Evolutionary conservation across 2,113 vertebrate genomes (phyloP).

Genomic region (Cephalopholis sonnerati): DNA sequence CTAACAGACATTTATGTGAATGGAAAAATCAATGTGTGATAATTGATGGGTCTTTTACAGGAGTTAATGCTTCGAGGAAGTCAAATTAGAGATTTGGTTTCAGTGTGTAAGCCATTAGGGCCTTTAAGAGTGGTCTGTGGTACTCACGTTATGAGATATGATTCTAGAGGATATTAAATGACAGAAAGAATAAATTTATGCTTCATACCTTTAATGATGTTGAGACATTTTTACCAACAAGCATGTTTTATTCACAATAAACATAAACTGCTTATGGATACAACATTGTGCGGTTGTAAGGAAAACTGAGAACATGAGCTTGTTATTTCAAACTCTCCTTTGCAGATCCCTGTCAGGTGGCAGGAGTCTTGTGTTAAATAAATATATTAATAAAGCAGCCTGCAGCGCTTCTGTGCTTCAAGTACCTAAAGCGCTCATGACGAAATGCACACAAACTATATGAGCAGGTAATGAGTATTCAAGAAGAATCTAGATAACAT

Average conservation of each 20-base stretch:
- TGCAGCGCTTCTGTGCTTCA: not conserved
- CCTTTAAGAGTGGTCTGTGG: conserved; percentile 62
- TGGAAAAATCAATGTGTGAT: conserved; percentile 76
- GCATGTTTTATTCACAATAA: not conserved
- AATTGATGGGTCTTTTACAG: conserved; percentile 72
- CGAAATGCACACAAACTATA: not conserved
- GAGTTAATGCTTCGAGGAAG: conserved; percentile 78
- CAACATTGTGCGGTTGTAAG: not conserved
- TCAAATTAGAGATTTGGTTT: conserved; percentile 82
- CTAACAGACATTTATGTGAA: conserved; percentile 46
- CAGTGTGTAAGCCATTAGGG: conserved; percentile 67
- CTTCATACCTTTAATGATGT: not conserved
- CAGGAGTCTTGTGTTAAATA: conserved; percentile 16
- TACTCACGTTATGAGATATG: conserved; percentile 26
- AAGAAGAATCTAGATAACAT: not conserved
- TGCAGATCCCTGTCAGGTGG: not conserved
- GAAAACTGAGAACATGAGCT: not conserved
- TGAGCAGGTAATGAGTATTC: not conserved
- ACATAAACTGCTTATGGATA: not conserved
- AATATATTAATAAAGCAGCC: not conserved
- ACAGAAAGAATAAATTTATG: conserved; percentile 8
- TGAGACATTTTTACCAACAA: not conserved
- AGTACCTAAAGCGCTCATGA: not conserved
- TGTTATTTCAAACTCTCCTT: conserved; percentile 26
- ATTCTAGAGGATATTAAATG: conserved; percentile 39